Evolutionary conservation across 2,113 vertebrate species (phyloP).

Genomic region (Sisor rabdophorus): DNA sequence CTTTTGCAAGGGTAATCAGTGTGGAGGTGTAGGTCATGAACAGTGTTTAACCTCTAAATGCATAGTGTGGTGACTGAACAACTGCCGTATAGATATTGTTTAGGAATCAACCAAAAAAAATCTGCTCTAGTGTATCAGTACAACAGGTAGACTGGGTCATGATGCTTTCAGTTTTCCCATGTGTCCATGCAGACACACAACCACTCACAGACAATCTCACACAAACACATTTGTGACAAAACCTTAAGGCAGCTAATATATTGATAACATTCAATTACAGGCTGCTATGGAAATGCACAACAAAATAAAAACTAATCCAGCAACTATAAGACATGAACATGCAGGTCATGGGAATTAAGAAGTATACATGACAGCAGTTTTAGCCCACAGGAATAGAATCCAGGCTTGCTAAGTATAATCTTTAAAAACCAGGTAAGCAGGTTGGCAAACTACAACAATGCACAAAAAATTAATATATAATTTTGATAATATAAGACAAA

Average conservation of each 20-base stretch:
- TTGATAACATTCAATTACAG: slow-evolving; percentile 14
- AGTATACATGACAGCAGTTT: slow-evolving; percentile 37
- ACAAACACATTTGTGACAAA: slow-evolving; percentile 22
- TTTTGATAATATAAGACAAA: no score
- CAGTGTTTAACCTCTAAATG: slow-evolving; percentile 37
- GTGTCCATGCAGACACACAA: slow-evolving; percentile 28
- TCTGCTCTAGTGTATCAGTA: slow-evolving; percentile 25
- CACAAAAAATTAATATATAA: neutral
- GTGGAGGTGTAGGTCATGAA: slow-evolving; percentile 34
- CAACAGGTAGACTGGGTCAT: neutral
- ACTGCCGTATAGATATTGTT: slow-evolving; percentile 24
- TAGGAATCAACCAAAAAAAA: slow-evolving; percentile 41
- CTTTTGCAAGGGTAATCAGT: slow-evolving; percentile 53
- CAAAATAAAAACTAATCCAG: slow-evolving; percentile 59
- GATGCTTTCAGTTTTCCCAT: neutral
- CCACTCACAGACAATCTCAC: neutral
- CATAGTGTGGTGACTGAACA: slow-evolving; percentile 25
- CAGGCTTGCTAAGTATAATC: slow-evolving; percentile 31
- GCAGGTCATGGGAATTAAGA: slow-evolving; percentile 57
- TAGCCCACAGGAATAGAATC: slow-evolving; percentile 38
- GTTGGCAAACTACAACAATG: neutral
- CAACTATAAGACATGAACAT: slow-evolving; percentile 55
- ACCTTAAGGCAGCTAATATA: slow-evolving; percentile 29
- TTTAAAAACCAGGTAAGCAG: slow-evolving; percentile 5
- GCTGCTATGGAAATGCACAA: slow-evolving; percentile 17